Evolutionary conservation across 2,113 vertebrate species (phyloP), one percentile per base, ranked within the genome.

Genomic region (Corythoichthys haematopterus): DNA sequence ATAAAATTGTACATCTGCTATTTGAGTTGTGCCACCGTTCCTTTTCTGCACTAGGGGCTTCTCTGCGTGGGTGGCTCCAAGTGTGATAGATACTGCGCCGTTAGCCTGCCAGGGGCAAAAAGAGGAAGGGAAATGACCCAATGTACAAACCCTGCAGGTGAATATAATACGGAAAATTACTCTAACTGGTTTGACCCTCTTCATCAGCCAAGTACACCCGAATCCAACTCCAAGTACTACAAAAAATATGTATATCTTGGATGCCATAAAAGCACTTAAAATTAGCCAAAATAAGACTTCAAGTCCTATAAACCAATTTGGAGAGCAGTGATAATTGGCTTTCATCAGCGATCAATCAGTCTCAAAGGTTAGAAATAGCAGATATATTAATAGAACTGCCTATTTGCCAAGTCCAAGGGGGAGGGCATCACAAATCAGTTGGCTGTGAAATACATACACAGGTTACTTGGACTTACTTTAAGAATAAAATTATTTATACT

Each of bases 301-400:
- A 2, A 47, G 38, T 35, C 66, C 43, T 56, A 35, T 14, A 62
- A 72, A 76, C 11, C 8, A 63, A 77, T 61, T 60, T 70, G 66
- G 69, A 77, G 79, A 74, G 68, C 60, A 77, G 84, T 33, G 66
- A 79, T 82, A 80, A 80, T 75, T 89, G 80, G 70, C 55, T 80
- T 56, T 35, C 37, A 58, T 62, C 72, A 70, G 68, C 57, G 59
- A 69, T 82, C 78, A 82, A 74, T 82, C 82, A 77, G 62, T 66
- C 51, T 10, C 65, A 38, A 69, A 55, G 72, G 13, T 65, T 85
- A 81, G 74, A 78, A 84, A 84, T 80, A 77, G 65, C 35, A 52
- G 40, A 56, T 16, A 16, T 77, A 81, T 79, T 78, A 70, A 77
- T 76, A 75, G 68, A 75, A 62, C 56, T 56, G 40, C 65, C 40